These are phyloP conservation scores for Siniperca scherzeri DNA, from an alignment of 2,797 vertebrate species.

Conservation along the genomic window DNA sequence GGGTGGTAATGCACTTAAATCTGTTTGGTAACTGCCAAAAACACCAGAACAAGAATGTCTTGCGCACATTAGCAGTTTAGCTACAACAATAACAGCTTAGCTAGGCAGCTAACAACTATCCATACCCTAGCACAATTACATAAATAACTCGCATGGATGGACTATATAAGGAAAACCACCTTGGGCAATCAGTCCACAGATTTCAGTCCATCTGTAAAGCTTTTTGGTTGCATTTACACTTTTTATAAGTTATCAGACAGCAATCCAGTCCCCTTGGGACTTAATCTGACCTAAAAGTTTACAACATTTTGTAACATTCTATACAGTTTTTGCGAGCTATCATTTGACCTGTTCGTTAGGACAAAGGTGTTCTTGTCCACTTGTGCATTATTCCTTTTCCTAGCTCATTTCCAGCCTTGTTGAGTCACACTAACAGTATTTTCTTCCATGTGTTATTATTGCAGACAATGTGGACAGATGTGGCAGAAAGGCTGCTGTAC, in stretches of 20 bases:
- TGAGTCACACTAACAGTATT: slow-evolving; percentile 44
- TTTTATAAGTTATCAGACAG: neutral
- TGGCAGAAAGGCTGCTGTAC: slow-evolving; percentile 19
- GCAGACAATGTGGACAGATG: slow-evolving; percentile 16
- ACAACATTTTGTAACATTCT: neutral
- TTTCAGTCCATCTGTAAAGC: neutral
- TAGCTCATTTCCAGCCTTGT: slow-evolving; percentile 24
- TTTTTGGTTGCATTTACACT: neutral
- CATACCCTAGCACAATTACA: neutral
- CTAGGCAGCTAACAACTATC: neutral
- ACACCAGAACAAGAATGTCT: neutral
- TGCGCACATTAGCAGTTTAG: neutral
- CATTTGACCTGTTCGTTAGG: slow-evolving; percentile 11
- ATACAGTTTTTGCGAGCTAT: neutral
- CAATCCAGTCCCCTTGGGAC: neutral
- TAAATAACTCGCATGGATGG: neutral
- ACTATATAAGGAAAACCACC: neutral
- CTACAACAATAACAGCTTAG: neutral
- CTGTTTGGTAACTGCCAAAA: neutral
- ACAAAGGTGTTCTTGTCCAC: slow-evolving; percentile 7
- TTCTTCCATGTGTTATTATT: slow-evolving; percentile 42
- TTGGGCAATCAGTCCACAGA: neutral
- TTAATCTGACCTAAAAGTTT: neutral
- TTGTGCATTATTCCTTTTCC: slow-evolving; percentile 26
- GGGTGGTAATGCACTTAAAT: neutral